Base-by-base conservation (phyloP, 2,797 vertebrate species). In the Arremon brunneinucha region DNA sequence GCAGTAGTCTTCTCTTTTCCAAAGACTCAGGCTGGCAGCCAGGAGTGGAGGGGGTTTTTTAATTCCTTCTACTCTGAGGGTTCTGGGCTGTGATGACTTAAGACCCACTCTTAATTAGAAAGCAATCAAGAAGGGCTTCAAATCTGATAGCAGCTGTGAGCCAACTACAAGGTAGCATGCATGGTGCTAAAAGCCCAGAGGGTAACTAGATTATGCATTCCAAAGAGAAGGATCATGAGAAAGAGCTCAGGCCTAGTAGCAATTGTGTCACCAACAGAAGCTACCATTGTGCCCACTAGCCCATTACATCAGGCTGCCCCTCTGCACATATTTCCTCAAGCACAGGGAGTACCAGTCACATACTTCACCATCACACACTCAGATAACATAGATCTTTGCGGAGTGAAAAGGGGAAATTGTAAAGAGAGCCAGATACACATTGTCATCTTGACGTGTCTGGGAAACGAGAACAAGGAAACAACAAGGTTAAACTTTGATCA, bases 81-180 rank as follows among this genome's bases (percentile, higher is more conserved):
- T 87, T 87, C 46, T 83, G 24, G 18, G 35, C 11, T 83, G 70
- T 53, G 68, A 94, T 47, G 46, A 68, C 76, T 93, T 91, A 90
- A 83, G 57, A 94, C 18, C 44, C 46, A 69, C 46, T 92, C 62
- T 78, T 91, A 94, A 93, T 89, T 93, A 94, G 84, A 94, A 91
- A 87, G 65, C 57, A 85, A 75, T 50, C 70, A 82, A 67, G 35
- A 90, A 84, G 44, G 49, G 41, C n/a, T 79, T 92, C n/a, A 85
- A 80, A 93, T 46, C 46, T 75, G 64, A 89, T 62, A 92, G 60
- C 47, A 76, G 64, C 68, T 95, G 34, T 80, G 8, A 90, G 62
- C 21, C 52, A 89, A 4, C 39, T 65, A 52, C 21, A 7, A 89
- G 19, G 9, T 78, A 57, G 50, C 41, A 62, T 12, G 57, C 28